Percentiles rank a stretch among this genome's conserved stretches.
Conservation (phyloP, 2,797 vertebrate species). For the Micropoecilia bifurca region DNA sequence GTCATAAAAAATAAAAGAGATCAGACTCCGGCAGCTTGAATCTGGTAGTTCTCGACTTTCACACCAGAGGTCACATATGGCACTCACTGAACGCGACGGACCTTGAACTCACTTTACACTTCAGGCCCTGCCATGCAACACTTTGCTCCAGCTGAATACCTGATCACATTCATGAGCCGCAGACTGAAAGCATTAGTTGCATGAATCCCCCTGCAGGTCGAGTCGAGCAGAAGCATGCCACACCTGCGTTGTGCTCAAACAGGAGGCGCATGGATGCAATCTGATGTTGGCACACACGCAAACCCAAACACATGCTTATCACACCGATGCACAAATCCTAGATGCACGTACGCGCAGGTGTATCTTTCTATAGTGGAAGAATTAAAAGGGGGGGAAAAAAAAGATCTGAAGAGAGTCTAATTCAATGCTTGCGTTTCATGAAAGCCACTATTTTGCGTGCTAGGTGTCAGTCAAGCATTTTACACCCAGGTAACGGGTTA, state of each 20-base stretch:
- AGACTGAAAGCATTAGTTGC: conserved; percentile 65
- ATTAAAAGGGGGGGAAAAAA: neutral
- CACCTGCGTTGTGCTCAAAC: conserved; percentile 65
- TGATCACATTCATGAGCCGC: conserved; percentile 66
- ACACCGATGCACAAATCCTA: neutral
- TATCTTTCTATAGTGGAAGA: conserved; percentile 38
- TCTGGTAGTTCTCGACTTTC: conserved; percentile 67
- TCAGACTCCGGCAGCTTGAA: conserved; percentile 38
- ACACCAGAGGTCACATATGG: conserved; percentile 70
- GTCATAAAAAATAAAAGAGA: conserved; percentile 50
- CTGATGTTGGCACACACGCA: conserved; percentile 14
- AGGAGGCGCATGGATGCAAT: conserved; percentile 9
- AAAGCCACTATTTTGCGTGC: conserved; percentile 71
- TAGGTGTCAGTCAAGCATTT: conserved; percentile 68
- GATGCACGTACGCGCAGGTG: conserved; percentile 37
- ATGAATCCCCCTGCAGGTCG: conserved; percentile 63
- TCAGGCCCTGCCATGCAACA: conserved; percentile 56
- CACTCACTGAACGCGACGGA: conserved; percentile 54
- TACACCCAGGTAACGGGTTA: conserved; percentile 49
- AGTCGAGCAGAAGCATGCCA: conserved; percentile 63
- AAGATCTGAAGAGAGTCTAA: conserved; percentile 57
- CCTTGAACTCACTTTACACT: conserved; percentile 69
- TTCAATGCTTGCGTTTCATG: conserved; percentile 72
- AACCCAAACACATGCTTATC: conserved; percentile 15
- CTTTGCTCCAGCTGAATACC: conserved; percentile 66